phyloP scores from a whole-genome alignment of 2,888 invertebrate species.

The Anoplius nigerrimus region DNA sequence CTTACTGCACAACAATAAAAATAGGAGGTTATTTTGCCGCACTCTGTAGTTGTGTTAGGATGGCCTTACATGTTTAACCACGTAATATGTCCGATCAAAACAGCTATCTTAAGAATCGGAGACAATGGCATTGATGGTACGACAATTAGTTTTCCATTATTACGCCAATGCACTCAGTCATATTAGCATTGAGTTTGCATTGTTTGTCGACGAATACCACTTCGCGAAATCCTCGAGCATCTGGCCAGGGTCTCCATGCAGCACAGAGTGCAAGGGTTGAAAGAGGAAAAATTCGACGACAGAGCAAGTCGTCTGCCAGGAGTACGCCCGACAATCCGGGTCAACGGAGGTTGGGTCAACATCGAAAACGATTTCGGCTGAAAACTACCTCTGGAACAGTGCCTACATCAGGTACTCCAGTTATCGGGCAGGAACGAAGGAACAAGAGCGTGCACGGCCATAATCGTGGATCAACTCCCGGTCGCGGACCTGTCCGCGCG shows the following conservation, averaged over 20 bases:
- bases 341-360: slow-evolving; percentile 49
- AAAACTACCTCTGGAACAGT: slow-evolving; percentile 51
- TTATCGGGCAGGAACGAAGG: slow-evolving; percentile 62
- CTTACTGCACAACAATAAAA: no score
- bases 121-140: no score
- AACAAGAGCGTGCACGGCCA: slow-evolving; percentile 63
- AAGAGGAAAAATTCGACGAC: slow-evolving; percentile 54
- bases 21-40: no score
- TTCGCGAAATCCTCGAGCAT: no score
- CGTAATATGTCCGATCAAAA: no score
- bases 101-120: no score
- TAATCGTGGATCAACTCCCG: slow-evolving; percentile 69
- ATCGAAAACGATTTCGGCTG: slow-evolving; percentile 58
- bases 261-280: slow-evolving; percentile 32
- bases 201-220: not conserved
- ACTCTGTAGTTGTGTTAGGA: no score
- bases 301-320: slow-evolving; percentile 44
- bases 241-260: slow-evolving; percentile 23
- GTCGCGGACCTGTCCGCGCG: slow-evolving; percentile 53
- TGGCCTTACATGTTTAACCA: no score
- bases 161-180: no score
- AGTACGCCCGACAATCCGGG: slow-evolving; percentile 41
- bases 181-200: not conserved
- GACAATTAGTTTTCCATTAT: no score
- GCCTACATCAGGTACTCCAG: slow-evolving; percentile 48